Evolutionary conservation across 2,113 vertebrate genomes (phyloP), one percentile per base, ranked within the genome.

Genomic region (Tyrannus savana): DNA sequence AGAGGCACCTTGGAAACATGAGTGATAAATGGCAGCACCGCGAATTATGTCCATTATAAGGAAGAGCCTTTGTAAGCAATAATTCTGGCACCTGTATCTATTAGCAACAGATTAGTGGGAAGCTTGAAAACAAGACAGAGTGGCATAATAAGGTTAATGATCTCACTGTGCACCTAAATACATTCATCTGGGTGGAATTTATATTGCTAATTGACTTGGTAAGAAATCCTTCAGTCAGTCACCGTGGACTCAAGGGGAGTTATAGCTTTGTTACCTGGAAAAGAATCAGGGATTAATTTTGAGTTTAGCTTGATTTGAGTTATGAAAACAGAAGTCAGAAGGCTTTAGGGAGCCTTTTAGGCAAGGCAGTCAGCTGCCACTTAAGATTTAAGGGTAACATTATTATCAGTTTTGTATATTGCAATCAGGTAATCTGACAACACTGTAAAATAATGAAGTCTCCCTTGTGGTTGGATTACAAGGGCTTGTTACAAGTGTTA

Each of bases 31-130:
- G 44, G 37, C 35, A 79, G 56, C 31, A 37, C 25, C 25, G 83
- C 22, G 35, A 69, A 73, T 76, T 58, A n/a, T 53, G 73, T 79
- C 24, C 17, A 9, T 69, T 37, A 14, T 4, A 76, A 50, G 41
- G 46, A 88, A 93, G 59, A 73, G 28, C 39, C 28, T 91, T 44
- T 89, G 39, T 46, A 91, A 58, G 35, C 71, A 79, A 31, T 31
- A 64, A 81, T 84, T 87, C 39, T 93, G 71, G 78, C 66, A 85
- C 41, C 50, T 55, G 52, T 79, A 64, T 76, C 90, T 85, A 42
- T 82, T 79, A 87, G 76, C 71, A 90, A 67, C 87, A 94, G 78
- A 88, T 79, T 69, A 92, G 76, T 84, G 62, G 72, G 56, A 88
- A 84, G 73, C 53, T 73, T 79, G 47, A 87, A 88, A 91, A 82